phyloP scores from a whole-genome alignment of 2,888 invertebrate genomes.

The Trachelus tabidus region DNA sequence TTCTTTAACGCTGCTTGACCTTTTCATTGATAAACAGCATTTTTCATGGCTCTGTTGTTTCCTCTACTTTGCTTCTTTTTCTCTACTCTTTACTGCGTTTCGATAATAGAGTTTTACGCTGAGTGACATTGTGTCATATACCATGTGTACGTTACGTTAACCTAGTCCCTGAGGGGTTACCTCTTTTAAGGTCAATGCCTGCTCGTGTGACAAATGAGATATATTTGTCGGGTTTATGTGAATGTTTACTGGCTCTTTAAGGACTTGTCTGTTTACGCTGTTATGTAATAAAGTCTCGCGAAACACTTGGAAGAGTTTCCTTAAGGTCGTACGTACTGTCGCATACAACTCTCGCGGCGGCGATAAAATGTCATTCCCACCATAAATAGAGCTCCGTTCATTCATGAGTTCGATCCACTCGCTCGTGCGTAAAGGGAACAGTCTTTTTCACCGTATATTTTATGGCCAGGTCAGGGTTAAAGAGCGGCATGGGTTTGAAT shows the following conservation, averaged over 20 bases:
- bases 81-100: not conserved
- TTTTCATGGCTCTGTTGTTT: not conserved
- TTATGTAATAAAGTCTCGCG: not conserved
- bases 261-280: not conserved
- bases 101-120: not conserved
- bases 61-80: not conserved
- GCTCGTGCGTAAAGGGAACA: slow-evolving; percentile 57
- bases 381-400: slow-evolving; percentile 56
- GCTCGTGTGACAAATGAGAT: not conserved
- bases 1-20: not conserved
- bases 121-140: too few species aligned
- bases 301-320: not conserved
- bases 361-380: slow-evolving; percentile 41
- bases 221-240: not conserved
- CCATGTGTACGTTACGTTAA: not conserved
- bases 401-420: slow-evolving; percentile 57
- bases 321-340: not conserved
- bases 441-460: slow-evolving; percentile 58
- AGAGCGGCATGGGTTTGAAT: slow-evolving; percentile 45
- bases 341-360: slow-evolving; percentile 12
- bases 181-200: not conserved
- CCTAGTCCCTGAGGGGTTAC: not conserved
- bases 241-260: not conserved
- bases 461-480: slow-evolving; percentile 60
- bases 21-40: not conserved